Conservation (phyloP, 2,888 invertebrate genomes). For the Malthinus flaveolus region DNA sequence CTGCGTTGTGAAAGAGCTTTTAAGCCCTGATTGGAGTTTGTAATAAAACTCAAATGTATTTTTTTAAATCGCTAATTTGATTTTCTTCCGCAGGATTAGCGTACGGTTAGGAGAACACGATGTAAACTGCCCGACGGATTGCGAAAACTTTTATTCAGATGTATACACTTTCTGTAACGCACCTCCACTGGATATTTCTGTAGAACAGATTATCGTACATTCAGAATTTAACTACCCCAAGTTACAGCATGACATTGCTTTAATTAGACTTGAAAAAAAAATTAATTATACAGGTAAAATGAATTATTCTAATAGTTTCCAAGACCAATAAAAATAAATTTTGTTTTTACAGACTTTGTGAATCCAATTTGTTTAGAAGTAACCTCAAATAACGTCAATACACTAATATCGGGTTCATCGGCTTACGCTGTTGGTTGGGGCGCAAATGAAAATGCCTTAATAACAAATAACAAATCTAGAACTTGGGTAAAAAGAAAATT, state of each 20-base stretch:
- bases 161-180: constrained; percentile 59
- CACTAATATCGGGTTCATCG: constrained; percentile 52
- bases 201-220: constrained; percentile 68
- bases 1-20: constrained; percentile 53
- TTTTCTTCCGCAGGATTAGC: constrained; percentile 52
- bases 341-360: constrained; percentile 56
- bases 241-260: constrained; percentile 68
- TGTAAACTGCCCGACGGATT: constrained; percentile 63
- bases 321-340: not conserved
- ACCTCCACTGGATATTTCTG: constrained; percentile 61
- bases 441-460: constrained; percentile 50
- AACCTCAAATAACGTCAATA: constrained; percentile 40
- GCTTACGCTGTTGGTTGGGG: constrained; percentile 69
- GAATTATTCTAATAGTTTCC: constrained; percentile 38
- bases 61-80: not conserved
- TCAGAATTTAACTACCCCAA: constrained; percentile 63
- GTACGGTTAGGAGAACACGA: constrained; percentile 72
- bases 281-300: constrained; percentile 59
- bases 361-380: constrained; percentile 65
- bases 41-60: not conserved
- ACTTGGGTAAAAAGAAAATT: not conserved
- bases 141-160: constrained; percentile 53
- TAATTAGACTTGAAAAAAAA: constrained; percentile 62
- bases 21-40: not conserved
- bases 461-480: not conserved